These are phyloP conservation scores for Elgaria multicarinata DNA, from an alignment of 2,113 vertebrate species.

Conservation along the genomic window DNA sequence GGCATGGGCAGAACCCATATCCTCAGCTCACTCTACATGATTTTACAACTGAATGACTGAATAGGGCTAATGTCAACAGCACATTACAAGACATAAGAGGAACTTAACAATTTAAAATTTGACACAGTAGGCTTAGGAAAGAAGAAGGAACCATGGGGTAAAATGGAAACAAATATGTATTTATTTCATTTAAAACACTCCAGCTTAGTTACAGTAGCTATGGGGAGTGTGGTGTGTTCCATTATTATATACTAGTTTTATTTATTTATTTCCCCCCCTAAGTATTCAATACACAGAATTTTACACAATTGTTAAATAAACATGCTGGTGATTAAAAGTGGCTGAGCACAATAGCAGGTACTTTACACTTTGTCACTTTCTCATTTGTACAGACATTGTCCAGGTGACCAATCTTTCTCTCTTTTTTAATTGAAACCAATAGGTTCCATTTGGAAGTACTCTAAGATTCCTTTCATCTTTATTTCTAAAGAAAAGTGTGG, in stretches of 20 bases:
- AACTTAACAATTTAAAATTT: background rate
- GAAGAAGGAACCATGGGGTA: background rate
- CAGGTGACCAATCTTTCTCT: constrained; percentile 58
- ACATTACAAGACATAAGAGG: background rate
- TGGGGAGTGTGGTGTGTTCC: background rate
- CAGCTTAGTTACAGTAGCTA: background rate
- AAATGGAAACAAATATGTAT: background rate
- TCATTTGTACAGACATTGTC: constrained; percentile 57
- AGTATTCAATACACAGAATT: background rate
- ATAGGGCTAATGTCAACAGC: too few species aligned
- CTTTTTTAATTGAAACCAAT: constrained; percentile 55
- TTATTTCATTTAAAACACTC: background rate
- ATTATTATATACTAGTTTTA: constrained; percentile 32
- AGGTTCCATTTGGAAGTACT: constrained; percentile 72
- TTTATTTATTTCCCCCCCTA: background rate
- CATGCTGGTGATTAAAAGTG: constrained; percentile 43
- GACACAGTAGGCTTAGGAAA: background rate
- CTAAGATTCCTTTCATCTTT: constrained; percentile 70
- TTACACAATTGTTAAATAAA: background rate
- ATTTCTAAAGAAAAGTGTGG: constrained; percentile 61
- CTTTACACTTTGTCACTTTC: background rate
- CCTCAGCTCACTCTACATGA: too few species aligned
- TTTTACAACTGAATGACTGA: too few species aligned
- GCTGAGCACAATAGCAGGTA: constrained; percentile 45
- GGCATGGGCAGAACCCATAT: too few species aligned